phyloP scores from a whole-genome alignment of 2,113 vertebrate species.

The Uria lomvia region DNA sequence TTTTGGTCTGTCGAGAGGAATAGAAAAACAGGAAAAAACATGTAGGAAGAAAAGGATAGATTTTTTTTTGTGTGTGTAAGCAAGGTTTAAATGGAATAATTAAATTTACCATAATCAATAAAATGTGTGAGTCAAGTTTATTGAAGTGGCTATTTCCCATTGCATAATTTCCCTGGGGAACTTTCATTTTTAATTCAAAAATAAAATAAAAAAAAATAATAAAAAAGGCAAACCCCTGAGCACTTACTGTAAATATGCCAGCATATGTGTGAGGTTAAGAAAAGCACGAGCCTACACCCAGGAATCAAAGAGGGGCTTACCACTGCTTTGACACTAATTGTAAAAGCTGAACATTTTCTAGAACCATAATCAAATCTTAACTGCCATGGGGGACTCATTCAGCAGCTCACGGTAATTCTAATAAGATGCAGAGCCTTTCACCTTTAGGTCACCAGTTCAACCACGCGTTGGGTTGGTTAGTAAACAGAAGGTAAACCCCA shows the following conservation, averaged over 20 bases:
- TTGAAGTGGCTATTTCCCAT: conserved; percentile 76
- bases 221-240: conserved; percentile 40
- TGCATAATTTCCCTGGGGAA: conserved; percentile 74
- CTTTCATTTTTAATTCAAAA: conserved; percentile 77
- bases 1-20: not conserved
- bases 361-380: conserved; percentile 62
- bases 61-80: conserved; percentile 27
- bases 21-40: conserved; percentile 46
- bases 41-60: conserved; percentile 40
- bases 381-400: conserved; percentile 28
- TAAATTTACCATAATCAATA: conserved; percentile 77
- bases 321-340: conserved; percentile 63
- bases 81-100: conserved; percentile 70
- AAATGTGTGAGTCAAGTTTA: conserved; percentile 74
- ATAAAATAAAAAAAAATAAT: conserved; percentile 41
- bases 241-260: conserved; percentile 68
- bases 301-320: conserved; percentile 70
- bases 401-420: conserved; percentile 52
- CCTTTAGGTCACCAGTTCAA: conserved; percentile 64
- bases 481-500: not conserved
- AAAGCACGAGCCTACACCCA: conserved; percentile 61
- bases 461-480: not conserved
- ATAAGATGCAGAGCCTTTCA: conserved; percentile 62
- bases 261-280: conserved; percentile 68
- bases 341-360: conserved; percentile 56